Conservation (phyloP, 2,113 vertebrate species). For the Phylloscopus trochilus region DNA sequence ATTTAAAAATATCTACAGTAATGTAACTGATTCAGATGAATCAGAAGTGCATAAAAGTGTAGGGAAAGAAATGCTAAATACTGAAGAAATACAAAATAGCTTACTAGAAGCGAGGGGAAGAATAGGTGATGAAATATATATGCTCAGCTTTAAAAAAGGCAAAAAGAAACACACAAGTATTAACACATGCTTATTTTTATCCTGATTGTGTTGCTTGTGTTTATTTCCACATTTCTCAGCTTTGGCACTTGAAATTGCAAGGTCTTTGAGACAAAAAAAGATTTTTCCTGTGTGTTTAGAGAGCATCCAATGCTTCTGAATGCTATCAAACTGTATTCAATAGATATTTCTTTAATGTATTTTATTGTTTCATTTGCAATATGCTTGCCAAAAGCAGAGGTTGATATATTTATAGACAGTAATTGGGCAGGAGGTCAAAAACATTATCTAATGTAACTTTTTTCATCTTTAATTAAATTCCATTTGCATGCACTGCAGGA, state of each 20-base stretch:
- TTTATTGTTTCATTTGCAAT: slow-evolving; percentile 51
- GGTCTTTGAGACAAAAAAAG: background rate
- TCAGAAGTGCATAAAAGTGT: background rate
- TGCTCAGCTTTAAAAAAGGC: background rate
- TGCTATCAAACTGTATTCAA: background rate
- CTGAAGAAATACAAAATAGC: background rate
- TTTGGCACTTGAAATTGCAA: background rate
- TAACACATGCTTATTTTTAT: background rate
- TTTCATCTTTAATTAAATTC: slow-evolving; percentile 70
- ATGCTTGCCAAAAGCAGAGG: slow-evolving; percentile 45
- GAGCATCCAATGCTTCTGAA: background rate
- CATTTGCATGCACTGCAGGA: slow-evolving; percentile 53
- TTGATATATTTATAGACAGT: slow-evolving; percentile 52
- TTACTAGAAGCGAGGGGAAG: background rate
- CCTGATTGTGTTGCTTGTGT: background rate
- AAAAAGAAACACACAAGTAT: background rate
- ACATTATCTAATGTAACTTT: slow-evolving; percentile 60
- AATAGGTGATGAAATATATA: background rate
- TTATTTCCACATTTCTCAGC: background rate
- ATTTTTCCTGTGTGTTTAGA: background rate
- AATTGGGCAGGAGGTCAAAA: slow-evolving; percentile 63
- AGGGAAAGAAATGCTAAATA: background rate
- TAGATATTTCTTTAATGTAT: background rate
- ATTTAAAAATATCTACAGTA: background rate
- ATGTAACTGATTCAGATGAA: background rate